Conservation (phyloP, 2,888 invertebrate species). For the Athetis lepigone region DNA sequence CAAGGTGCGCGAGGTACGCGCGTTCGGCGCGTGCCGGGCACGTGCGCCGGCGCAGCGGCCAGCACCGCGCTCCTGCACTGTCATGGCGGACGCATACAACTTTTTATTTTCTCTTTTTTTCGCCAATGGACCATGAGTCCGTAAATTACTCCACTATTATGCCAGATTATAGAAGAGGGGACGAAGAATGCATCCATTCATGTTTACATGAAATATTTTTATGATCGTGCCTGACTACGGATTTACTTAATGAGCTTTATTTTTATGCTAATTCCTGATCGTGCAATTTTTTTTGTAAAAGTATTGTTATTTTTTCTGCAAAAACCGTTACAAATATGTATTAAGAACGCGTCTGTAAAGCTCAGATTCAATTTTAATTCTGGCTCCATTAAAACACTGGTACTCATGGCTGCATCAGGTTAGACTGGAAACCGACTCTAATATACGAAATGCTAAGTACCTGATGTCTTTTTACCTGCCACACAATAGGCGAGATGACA, state of each 20-base stretch:
- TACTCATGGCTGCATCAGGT: too few relatives aligned
- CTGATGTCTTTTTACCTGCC: too few relatives aligned
- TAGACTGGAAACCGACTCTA: too few relatives aligned
- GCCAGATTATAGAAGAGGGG: conserved; percentile 71
- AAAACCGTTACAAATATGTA: background rate
- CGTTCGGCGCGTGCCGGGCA: conserved; percentile 74
- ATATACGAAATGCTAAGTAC: too few relatives aligned
- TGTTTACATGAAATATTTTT: conserved; percentile 82
- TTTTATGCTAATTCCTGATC: conserved; percentile 55
- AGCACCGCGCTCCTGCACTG: conserved; percentile 79
- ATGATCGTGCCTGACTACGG: conserved; percentile 66
- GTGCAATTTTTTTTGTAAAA: conserved; percentile 19
- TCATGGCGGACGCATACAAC: conserved; percentile 82
- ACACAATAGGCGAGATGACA: too few relatives aligned
- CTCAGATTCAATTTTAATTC: too few relatives aligned
- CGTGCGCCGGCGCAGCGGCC: conserved; percentile 78
- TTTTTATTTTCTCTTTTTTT: conserved; percentile 72
- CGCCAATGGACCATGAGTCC: conserved; percentile 80
- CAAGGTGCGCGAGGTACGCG: conserved; percentile 80
- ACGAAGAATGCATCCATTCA: conserved; percentile 75
- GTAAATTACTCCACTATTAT: conserved; percentile 86
- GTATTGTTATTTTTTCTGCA: conserved; percentile 11
- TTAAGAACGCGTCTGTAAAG: background rate
- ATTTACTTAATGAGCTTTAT: conserved; percentile 64
- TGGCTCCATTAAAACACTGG: too few relatives aligned